phyloP scores from a whole-genome alignment of 2,113 vertebrate species.

The Tachycineta bicolor region DNA sequence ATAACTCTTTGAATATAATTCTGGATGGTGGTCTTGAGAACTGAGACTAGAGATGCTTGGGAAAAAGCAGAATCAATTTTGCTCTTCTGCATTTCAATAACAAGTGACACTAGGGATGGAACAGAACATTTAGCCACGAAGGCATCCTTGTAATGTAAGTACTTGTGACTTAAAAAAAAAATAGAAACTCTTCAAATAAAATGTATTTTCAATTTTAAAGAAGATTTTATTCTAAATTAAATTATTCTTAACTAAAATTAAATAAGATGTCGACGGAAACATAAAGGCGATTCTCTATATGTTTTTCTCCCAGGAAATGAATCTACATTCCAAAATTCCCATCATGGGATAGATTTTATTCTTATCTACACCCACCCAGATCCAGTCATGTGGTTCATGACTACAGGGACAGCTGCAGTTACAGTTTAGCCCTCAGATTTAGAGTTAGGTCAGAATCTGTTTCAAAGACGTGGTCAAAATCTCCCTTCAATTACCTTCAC shows the following conservation, averaged over 20 bases:
- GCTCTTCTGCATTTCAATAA: neutral
- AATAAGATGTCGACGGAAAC: neutral
- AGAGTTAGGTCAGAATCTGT: slow-evolving; percentile 7
- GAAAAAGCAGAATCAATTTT: neutral
- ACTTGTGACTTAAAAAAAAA: neutral
- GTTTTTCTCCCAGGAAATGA: neutral
- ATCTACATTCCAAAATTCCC: neutral
- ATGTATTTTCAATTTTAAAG: neutral
- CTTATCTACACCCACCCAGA: slow-evolving; percentile 27
- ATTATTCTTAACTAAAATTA: neutral
- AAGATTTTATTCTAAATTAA: neutral
- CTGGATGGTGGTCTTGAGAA: neutral
- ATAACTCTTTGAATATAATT: neutral
- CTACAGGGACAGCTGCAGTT: neutral
- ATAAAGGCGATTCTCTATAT: neutral
- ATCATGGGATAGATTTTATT: neutral
- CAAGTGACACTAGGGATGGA: neutral
- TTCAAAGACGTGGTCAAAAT: slow-evolving; percentile 35
- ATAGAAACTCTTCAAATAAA: neutral
- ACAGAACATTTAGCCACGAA: neutral
- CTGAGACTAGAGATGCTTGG: neutral
- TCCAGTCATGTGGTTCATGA: neutral
- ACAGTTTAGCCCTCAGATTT: slow-evolving; percentile 3
- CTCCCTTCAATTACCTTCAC: slow-evolving; percentile 16
- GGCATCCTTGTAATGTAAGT: neutral